A percentile compares a stretch with the other conserved stretches of the same genome.
Conservation (phyloP, 1,140 invertebrate genomes). For the Capitella teleta region DNA sequence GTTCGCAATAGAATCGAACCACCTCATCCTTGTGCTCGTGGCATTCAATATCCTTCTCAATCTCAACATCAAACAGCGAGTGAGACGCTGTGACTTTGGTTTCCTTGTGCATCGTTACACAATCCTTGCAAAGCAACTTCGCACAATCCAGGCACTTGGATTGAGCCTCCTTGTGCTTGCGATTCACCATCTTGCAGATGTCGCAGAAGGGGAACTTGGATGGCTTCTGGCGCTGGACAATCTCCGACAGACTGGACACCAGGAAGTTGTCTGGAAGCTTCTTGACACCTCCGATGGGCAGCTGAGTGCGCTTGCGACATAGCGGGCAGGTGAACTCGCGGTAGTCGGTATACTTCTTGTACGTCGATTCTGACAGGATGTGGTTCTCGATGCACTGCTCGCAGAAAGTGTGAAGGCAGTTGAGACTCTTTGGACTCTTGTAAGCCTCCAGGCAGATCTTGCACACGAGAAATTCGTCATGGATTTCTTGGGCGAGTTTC, state of each 20-base stretch:
- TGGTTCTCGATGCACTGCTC: conserved; percentile 57
- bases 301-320: conserved; percentile 41
- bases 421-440: conserved; percentile 61
- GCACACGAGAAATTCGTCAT: conserved; percentile 31
- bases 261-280: conserved; percentile 45
- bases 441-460: conserved; percentile 38
- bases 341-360: conserved; percentile 44
- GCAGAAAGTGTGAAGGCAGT: conserved; percentile 87
- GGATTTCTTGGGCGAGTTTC: conserved; percentile 13
- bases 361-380: conserved; percentile 37
- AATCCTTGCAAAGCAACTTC: conserved; percentile 41
- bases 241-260: conserved; percentile 39
- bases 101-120: conserved; percentile 37
- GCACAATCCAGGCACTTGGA: conserved; percentile 44
- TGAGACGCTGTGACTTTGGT: conserved; percentile 41
- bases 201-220: conserved; percentile 42
- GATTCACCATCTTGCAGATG: conserved; percentile 40
- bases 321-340: conserved; percentile 44
- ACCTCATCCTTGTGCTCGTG: conserved; percentile 34
- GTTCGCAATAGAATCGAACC: conserved; percentile 42
- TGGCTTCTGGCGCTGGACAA: conserved; percentile 33
- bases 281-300: conserved; percentile 42
- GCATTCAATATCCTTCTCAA: conserved; percentile 44
- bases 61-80: conserved; percentile 42
- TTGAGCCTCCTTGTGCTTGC: conserved; percentile 37